These are phyloP conservation scores for Phymatocera aterrima DNA, from an alignment of 2,888 invertebrate species.

Conservation along the genomic window DNA sequence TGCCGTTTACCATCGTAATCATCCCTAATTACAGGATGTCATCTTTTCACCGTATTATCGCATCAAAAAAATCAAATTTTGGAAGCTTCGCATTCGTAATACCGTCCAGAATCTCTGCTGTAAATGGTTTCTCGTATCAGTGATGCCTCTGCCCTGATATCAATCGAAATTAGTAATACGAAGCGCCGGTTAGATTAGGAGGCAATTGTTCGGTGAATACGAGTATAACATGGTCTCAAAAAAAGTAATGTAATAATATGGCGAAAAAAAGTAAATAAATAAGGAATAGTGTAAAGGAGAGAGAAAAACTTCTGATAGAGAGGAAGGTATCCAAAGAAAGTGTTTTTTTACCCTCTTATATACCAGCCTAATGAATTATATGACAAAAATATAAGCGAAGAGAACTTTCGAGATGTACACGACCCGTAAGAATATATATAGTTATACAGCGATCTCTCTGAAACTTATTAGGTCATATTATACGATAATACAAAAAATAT, in stretches of 20 bases:
- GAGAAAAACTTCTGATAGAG: slow-evolving; percentile 43
- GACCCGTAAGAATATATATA: neutral
- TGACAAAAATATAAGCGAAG: slow-evolving; percentile 5
- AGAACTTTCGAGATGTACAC: slow-evolving; percentile 17
- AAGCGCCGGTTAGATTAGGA: no score
- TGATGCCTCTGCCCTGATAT: no score
- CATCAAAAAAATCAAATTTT: no score
- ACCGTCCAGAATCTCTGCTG: no score
- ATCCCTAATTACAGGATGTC: no score
- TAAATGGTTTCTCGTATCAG: no score
- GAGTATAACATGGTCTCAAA: no score
- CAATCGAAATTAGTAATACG: neutral
- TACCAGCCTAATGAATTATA: slow-evolving; percentile 50
- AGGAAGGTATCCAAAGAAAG: slow-evolving; percentile 49
- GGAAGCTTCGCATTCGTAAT: no score
- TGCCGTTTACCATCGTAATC: no score
- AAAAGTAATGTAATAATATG: neutral
- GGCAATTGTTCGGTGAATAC: no score
- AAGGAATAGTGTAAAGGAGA: slow-evolving; percentile 37
- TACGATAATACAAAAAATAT: neutral
- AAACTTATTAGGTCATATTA: slow-evolving; percentile 5
- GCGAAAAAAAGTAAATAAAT: neutral
- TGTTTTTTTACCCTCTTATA: slow-evolving; percentile 50
- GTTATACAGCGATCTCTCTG: neutral
- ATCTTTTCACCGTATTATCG: no score